phyloP scores from a whole-genome alignment of 2,888 invertebrate species.

The Asteroscopus sphinx region DNA sequence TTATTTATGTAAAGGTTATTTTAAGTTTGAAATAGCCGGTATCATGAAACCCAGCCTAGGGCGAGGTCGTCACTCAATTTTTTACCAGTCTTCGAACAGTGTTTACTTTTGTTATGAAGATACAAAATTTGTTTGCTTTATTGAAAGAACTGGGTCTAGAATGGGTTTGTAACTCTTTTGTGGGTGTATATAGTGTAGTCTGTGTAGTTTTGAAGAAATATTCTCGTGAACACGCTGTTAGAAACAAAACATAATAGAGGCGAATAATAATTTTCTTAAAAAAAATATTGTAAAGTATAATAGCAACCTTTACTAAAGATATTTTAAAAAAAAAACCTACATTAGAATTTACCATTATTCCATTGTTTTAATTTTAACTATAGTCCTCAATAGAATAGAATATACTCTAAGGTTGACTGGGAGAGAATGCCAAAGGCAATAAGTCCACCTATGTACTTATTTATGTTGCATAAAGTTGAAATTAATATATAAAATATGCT shows the following conservation, averaged over 20 bases:
- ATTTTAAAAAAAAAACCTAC: no score
- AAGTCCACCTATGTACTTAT: no score
- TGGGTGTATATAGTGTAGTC: no score
- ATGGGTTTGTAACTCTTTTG: constrained; percentile 18
- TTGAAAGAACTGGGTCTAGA: constrained; percentile 41
- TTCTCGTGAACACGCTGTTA: background rate
- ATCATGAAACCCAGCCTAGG: constrained; percentile 54
- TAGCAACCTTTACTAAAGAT: no score
- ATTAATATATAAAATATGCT: no score
- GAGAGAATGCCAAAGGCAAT: no score
- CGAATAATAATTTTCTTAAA: background rate
- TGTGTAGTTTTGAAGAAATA: constrained; percentile 17
- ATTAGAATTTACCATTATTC: no score
- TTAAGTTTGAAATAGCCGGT: constrained; percentile 42
- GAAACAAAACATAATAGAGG: background rate
- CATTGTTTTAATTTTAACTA: no score
- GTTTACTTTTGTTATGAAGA: constrained; percentile 65
- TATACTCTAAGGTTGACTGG: no score
- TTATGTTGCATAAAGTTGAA: no score
- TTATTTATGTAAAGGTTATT: constrained; percentile 10
- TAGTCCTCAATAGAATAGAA: no score
- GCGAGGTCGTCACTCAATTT: constrained; percentile 67
- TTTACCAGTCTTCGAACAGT: constrained; percentile 55
- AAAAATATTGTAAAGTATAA: no score
- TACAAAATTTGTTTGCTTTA: constrained; percentile 56